phyloP scores from a whole-genome alignment of 2,113 vertebrate species.

The Microtus richardsoni region DNA sequence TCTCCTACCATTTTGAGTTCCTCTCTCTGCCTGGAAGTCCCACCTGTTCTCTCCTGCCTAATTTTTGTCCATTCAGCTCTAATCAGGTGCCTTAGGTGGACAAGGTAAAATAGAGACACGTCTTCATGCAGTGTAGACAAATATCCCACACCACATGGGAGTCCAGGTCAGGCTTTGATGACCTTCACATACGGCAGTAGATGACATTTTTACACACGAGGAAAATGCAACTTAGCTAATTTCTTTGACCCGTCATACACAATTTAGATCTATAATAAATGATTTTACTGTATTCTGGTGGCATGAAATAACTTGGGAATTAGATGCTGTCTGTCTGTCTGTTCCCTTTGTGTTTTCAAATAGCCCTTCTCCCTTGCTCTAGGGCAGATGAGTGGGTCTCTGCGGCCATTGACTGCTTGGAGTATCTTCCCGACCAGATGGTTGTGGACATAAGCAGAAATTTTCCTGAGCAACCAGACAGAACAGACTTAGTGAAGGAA shows the following conservation, averaged over 20 bases:
- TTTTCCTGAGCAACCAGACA: slow-evolving; percentile 89
- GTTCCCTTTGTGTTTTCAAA: slow-evolving; percentile 40
- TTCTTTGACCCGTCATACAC: neutral
- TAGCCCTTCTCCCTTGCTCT: neutral
- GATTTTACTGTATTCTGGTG: neutral
- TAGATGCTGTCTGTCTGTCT: neutral
- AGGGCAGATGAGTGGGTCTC: slow-evolving; percentile 97
- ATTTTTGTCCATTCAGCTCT: neutral
- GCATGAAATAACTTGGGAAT: slow-evolving; percentile 26
- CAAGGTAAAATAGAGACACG: neutral
- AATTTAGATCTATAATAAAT: slow-evolving; percentile 1
- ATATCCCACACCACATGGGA: neutral
- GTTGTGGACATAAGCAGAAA: slow-evolving; percentile 96
- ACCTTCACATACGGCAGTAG: neutral
- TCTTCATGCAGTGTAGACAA: neutral
- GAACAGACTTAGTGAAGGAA: slow-evolving; percentile 89
- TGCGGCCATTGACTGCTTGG: slow-evolving; percentile 94
- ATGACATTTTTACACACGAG: slow-evolving; percentile 5
- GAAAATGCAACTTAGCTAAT: neutral
- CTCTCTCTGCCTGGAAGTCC: neutral
- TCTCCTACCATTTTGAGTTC: neutral
- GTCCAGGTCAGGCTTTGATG: neutral
- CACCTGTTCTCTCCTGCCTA: neutral
- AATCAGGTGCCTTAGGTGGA: neutral
- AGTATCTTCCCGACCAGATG: slow-evolving; percentile 94